These are phyloP conservation scores for Lepidurus packardi DNA, from an alignment of 1,140 invertebrate species.

Conservation along the genomic window DNA sequence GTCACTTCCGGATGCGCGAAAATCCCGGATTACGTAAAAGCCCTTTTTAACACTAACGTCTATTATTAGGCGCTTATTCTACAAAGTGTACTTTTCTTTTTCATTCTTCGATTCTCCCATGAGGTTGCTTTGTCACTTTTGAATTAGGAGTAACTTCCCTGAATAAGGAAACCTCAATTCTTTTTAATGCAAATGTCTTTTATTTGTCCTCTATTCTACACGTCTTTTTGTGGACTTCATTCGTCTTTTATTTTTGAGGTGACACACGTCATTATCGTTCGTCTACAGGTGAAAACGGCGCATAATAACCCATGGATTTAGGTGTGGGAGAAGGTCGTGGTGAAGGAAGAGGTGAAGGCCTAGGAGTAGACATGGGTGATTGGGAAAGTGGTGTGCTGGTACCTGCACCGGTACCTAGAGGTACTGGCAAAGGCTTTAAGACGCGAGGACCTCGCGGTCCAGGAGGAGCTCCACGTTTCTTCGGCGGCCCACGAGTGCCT, in stretches of 20 bases:
- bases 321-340: not conserved
- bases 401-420: slow-evolving; percentile 22
- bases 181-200: too few species aligned
- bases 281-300: not conserved
- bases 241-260: not conserved
- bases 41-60: not conserved
- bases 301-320: not conserved
- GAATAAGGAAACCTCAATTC: too few species aligned
- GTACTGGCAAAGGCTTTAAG: slow-evolving; percentile 32
- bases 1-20: slow-evolving; percentile 16
- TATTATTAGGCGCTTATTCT: not conserved
- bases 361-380: not conserved
- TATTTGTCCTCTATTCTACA: too few species aligned
- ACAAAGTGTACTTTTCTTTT: not conserved
- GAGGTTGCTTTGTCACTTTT: too few species aligned
- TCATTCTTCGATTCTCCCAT: too few species aligned
- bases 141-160: too few species aligned
- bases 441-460: slow-evolving; percentile 28
- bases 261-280: not conserved
- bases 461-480: not conserved
- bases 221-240: too few species aligned
- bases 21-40: slow-evolving; percentile 1
- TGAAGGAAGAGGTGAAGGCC: not conserved
- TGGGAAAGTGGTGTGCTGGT: slow-evolving; percentile 4
- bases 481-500: slow-evolving; percentile 46